Evolutionary conservation across 2,888 invertebrate species (phyloP), one percentile per base, ranked within the genome.

Genomic region (Caenorhabditis sinica): DNA sequence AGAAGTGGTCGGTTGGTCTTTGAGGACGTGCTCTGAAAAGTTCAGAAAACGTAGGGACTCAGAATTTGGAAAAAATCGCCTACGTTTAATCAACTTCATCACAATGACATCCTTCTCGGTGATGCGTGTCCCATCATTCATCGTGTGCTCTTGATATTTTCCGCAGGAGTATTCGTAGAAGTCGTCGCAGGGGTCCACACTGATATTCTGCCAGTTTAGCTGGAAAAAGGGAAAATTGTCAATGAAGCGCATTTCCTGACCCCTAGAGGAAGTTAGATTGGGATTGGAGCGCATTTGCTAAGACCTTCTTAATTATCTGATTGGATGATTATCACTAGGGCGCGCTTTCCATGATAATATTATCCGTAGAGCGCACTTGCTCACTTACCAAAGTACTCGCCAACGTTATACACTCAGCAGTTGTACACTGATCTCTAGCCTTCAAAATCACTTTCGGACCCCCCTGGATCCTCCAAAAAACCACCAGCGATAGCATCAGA

Each of bases 161-260:
- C 90, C 90, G 74, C 91, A 91, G 8, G 90, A 86, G 83, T 86
- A 90, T 43, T 89, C 86, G 76, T 87, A 90, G 82, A 91, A 91
- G 72, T 91, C 85, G 3, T 87, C 86, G 68, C 91, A 91, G 9
- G 91, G 91, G 58, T 91, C 87, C 25, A 85, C 84, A 3, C 85
- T 74, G 11, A 56, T 36, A 60, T 89, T 86, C 79, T 84, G 86
- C 61, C 87, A 88, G 79, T 81, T 85, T 43, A 88, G 58, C 89
- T 89, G 63, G 58, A 87, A 69, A 15, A 15, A 33, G n/a, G n/a
- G n/a, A n/a, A n/a, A n/a, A n/a, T n/a, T n/a, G n/a, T n/a, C n/a
- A 33, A 17, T 28, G 20, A 17, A 20, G 15, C 28, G n/a, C n/a
- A n/a, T n/a, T n/a, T n/a, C n/a, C n/a, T n/a, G n/a, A n/a, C n/a